A percentile compares a stretch with the other conserved stretches of the same genome.
phyloP scores from a whole-genome alignment of 2,113 vertebrate species.

The Noctilio leporinus region DNA sequence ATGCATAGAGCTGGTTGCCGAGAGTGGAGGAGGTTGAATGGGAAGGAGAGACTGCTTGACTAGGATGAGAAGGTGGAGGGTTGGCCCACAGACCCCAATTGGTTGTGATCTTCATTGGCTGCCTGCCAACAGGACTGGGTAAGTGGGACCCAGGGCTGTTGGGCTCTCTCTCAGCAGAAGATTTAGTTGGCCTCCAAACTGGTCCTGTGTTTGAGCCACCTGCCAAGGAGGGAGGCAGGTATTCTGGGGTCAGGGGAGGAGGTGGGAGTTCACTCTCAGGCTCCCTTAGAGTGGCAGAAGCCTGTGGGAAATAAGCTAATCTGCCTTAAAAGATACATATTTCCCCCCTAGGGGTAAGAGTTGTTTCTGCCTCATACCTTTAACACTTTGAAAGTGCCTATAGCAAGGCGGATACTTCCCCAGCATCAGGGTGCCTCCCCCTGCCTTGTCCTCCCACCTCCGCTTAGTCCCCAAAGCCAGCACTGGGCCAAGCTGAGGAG shows the following conservation, averaged over 20 bases:
- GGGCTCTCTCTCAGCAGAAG: background rate
- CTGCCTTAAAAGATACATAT: background rate
- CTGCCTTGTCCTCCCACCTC: background rate
- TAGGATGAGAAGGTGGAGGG: rapidly evolving
- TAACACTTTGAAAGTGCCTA: background rate
- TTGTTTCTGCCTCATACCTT: background rate
- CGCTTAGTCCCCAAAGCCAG: background rate
- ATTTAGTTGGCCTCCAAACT: background rate
- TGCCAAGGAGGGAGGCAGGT: background rate
- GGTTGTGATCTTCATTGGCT: background rate
- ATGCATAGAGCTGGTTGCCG: background rate
- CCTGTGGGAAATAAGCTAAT: background rate
- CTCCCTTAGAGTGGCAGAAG: background rate
- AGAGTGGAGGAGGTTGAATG: background rate
- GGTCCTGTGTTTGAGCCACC: background rate
- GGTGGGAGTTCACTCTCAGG: background rate
- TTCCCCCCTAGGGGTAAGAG: background rate
- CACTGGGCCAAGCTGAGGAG: background rate
- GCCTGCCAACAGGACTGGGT: background rate
- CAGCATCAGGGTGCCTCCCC: background rate
- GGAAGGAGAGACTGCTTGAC: background rate
- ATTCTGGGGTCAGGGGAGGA: background rate
- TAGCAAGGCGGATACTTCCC: too few relatives aligned
- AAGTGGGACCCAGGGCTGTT: background rate
- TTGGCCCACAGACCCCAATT: background rate